Percentiles rank a stretch among this genome's conserved stretches.
Evolutionary conservation across 2,797 vertebrate genomes (phyloP).

Genomic region (Catharus ustulatus): DNA sequence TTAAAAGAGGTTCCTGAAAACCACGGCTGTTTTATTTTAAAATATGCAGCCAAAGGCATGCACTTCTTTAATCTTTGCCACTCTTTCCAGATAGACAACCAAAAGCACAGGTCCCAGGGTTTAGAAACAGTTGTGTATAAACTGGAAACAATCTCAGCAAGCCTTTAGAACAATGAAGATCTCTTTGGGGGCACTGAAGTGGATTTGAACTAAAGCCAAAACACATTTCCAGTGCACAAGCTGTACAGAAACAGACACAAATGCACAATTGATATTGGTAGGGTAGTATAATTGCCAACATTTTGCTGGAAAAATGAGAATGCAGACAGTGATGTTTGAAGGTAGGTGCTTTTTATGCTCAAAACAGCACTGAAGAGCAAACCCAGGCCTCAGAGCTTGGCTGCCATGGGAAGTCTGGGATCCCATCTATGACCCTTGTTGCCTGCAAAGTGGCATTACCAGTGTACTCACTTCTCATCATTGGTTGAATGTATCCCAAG

Average conservation of each 20-base stretch:
- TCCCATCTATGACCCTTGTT: not conserved
- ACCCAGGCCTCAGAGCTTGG: not conserved
- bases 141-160: slow-evolving; percentile 68
- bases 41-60: slow-evolving; percentile 65
- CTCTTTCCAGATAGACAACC: slow-evolving; percentile 61
- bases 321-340: slow-evolving; percentile 37
- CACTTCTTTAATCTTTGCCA: slow-evolving; percentile 71
- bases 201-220: slow-evolving; percentile 71
- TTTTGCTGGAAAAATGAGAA: slow-evolving; percentile 60
- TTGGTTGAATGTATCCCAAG: not conserved
- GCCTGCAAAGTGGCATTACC: not conserved
- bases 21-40: slow-evolving; percentile 64
- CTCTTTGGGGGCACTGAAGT: slow-evolving; percentile 68
- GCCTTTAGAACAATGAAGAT: slow-evolving; percentile 68
- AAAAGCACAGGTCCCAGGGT: slow-evolving; percentile 41
- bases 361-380: slow-evolving; percentile 42
- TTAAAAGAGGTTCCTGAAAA: slow-evolving; percentile 73
- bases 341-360: not conserved
- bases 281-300: slow-evolving; percentile 45
- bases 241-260: slow-evolving; percentile 55
- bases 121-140: slow-evolving; percentile 65
- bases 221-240: slow-evolving; percentile 65
- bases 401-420: not conserved
- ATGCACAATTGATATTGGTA: slow-evolving; percentile 52
- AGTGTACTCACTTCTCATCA: accelerated